Base-by-base conservation (phyloP, 2,113 vertebrate species). In the Osmerus eperlanus region DNA sequence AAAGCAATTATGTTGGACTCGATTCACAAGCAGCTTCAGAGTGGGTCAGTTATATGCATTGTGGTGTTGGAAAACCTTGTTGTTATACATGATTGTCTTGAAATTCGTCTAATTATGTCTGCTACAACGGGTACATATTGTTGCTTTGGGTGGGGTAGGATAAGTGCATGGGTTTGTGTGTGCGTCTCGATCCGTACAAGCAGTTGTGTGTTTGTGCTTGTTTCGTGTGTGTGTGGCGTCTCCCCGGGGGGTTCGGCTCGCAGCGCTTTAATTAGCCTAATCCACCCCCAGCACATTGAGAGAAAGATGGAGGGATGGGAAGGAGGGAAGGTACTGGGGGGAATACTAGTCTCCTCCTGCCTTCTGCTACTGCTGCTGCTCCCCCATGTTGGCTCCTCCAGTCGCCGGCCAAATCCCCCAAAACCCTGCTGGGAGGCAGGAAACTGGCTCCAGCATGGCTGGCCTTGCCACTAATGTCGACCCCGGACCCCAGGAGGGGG, bases 191-290 rank as follows among this genome's bases (percentile, higher is more conserved):
- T 69, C 28, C 14, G 15, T 55, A 51, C 16, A 14, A 58, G 32
- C 32, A 25, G 7, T 2, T 65, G 70, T 47, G 25, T 64, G 47
- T 63, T 53, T 47, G 6, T 41, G 4, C 74, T 67, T 71, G 74
- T 60, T 72, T 71, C 7, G 60, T 58, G 61, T 56, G 59, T 65
- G 58, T 65, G 68, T 66, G 28, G 64, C 41, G 53, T 78, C 55
- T 85, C 85, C 79, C 88, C 64, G 9, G 23, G 81, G 82, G 86
- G 82, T 54, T 67, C 79, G 14, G 78, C 81, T 85, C 83, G 83
- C 29, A 12, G 82, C 72, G 78, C 82, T 89, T 89, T 90, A 90
- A 91, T 88, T 87, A 87, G 86, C 84, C 82, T 90, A 90, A 90
- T 88, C 87, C 84, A 83, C 66, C 73, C 68, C 77, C 77, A 82